Percentiles rank a stretch among this genome's conserved stretches.
These are phyloP conservation scores for Tethea ocularis DNA, from an alignment of 2,888 invertebrate species.

Conservation along the genomic window DNA sequence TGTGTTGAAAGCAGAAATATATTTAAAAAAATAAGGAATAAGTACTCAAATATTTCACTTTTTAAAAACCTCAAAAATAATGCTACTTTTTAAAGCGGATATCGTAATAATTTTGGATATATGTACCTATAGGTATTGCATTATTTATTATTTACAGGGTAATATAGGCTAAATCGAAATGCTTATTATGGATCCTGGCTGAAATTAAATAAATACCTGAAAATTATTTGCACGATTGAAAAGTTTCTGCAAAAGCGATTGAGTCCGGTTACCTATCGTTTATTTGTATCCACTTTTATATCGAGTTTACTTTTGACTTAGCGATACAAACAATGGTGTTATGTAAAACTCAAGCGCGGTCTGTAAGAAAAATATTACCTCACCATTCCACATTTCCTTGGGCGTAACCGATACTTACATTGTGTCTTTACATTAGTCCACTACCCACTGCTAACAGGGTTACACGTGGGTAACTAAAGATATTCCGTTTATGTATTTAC, in stretches of 20 bases:
- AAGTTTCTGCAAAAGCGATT: background rate
- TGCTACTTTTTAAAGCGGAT: no score
- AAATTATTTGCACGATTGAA: background rate
- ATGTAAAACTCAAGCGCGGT: background rate
- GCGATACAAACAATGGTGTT: conserved; percentile 3
- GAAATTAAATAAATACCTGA: no score
- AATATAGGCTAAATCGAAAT: no score
- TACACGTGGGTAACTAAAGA: no score
- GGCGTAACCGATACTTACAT: conserved; percentile 1
- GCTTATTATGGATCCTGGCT: background rate
- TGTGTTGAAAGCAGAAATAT: no score
- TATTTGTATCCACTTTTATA: background rate
- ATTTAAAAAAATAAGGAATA: no score
- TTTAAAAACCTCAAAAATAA: no score
- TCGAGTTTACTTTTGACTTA: background rate
- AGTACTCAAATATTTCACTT: no score
- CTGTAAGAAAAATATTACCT: conserved; percentile 4
- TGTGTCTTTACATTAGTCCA: background rate
- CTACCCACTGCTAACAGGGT: background rate
- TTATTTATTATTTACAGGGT: no score
- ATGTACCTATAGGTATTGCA: no score
- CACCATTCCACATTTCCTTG: conserved; percentile 1
- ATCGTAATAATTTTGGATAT: no score
- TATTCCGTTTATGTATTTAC: no score
- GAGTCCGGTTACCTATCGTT: background rate